phyloP scores from a whole-genome alignment of 2,888 invertebrate genomes.

The Antheraea assamensis region DNA sequence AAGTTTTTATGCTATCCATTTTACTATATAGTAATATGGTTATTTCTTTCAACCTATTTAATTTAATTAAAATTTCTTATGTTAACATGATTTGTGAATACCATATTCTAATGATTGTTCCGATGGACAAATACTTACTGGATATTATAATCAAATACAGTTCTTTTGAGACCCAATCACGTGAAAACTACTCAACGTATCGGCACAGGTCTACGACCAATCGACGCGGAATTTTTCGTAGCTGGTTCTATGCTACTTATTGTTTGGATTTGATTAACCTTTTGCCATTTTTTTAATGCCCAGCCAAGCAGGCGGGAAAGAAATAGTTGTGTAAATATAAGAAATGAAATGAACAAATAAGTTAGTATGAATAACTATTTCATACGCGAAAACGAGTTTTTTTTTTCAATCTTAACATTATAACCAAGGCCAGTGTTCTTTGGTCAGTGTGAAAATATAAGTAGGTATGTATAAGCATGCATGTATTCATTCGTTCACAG shows the following conservation, averaged over 20 bases:
- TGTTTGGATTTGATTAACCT: too few species aligned
- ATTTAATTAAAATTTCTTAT: too few species aligned
- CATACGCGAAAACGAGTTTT: neutral
- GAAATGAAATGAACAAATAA: neutral
- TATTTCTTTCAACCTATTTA: too few species aligned
- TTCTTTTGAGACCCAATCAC: too few species aligned
- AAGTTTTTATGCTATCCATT: too few species aligned
- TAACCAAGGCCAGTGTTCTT: neutral
- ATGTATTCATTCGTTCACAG: slow-evolving; percentile 61
- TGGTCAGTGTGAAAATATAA: slow-evolving; percentile 15
- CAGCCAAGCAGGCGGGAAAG: too few species aligned
- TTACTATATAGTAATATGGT: too few species aligned
- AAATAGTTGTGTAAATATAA: neutral
- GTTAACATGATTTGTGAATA: neutral
- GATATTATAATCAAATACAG: neutral
- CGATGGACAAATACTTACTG: neutral
- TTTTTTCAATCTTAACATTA: neutral
- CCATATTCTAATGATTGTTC: neutral
- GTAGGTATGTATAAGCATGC: slow-evolving; percentile 42
- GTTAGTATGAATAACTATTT: neutral
- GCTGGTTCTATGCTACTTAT: too few species aligned
- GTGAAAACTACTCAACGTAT: too few species aligned
- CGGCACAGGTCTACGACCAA: too few species aligned
- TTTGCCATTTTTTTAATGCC: too few species aligned
- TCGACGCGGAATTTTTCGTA: too few species aligned